Base-by-base conservation (phyloP, 2,888 invertebrate species). In the Melangyna quadrimaculata region DNA sequence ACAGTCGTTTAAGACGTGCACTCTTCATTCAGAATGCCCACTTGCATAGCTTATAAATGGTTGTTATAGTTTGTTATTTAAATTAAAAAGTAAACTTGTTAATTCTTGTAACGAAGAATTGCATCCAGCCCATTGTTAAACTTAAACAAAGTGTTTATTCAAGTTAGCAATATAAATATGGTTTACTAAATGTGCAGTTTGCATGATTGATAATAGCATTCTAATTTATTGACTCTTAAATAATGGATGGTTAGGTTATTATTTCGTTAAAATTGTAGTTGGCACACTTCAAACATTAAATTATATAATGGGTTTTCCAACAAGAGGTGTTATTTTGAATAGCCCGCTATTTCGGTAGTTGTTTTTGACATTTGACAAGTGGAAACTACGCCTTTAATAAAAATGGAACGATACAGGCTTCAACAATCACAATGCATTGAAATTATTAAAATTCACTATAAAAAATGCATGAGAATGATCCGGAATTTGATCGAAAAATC, bases 171-270 rank as follows among this genome's bases (percentile, higher is more conserved):
- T 35, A 10, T 19, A 53, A 80, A 69, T 53, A 57, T 35, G 51
- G 51, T 51, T 32, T 29, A 67, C 67, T 67, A 77, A 84, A 84
- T 84, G 80, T 80, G 75, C 72, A 75, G 75, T 75, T 84, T 84
- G 80, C 84, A 84, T 84, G 84, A 80, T 84, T 80, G 75, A 72
- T 84, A 84, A 80, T 77, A 59, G 40, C 45, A 69, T 84, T 84
- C 79, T 84, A 80, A 79, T 84, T 84, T 84, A 84, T 84, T 84
- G 75, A 84, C 84, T 75, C 12, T 75, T 32, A 75, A 24, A 55
- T 70, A 63, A 63, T 35, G 17, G 12, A 27, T 37, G 7, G 24
- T 14, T 32, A 19, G 7, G 6, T 17, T 43, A 43, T 63, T 5
- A 32, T 45, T 65, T 73, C 61, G 73, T 65, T n/a, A 43, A 70